These are phyloP conservation scores for Pangasius krempfi DNA, from an alignment of 2,797 vertebrate species.

Conservation along the genomic window DNA sequence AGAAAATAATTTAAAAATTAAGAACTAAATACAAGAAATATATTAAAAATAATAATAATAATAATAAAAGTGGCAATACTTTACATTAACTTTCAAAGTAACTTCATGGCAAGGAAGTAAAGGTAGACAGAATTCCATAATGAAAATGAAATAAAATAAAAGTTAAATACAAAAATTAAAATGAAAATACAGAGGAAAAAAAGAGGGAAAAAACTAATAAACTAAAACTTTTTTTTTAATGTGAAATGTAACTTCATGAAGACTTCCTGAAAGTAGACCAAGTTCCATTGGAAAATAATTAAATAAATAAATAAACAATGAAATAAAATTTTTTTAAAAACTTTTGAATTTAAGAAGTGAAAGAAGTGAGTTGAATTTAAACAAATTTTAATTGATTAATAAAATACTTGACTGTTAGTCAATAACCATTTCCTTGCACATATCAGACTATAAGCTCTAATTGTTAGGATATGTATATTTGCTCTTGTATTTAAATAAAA, in stretches of 20 bases:
- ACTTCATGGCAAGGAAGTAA: background rate
- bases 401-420: background rate
- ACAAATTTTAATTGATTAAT: background rate
- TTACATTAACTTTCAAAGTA: background rate
- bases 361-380: background rate
- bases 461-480: background rate
- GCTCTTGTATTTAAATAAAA: background rate
- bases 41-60: background rate
- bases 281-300: background rate
- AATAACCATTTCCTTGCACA: background rate
- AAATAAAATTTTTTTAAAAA: background rate
- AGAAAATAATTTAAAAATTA: background rate
- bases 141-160: background rate
- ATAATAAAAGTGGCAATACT: background rate
- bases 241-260: background rate
- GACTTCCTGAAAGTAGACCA: background rate
- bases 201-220: background rate
- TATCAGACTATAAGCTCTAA: background rate
- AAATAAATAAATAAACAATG: background rate
- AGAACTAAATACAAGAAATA: background rate
- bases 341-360: too few species aligned
- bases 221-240: background rate
- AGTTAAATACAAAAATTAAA: background rate
- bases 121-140: background rate
- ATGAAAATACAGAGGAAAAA: too few species aligned